Evolutionary conservation across 1,140 invertebrate genomes (phyloP), one percentile per base, ranked within the genome.

Genomic region (Dendrolimus kikuchii): DNA sequence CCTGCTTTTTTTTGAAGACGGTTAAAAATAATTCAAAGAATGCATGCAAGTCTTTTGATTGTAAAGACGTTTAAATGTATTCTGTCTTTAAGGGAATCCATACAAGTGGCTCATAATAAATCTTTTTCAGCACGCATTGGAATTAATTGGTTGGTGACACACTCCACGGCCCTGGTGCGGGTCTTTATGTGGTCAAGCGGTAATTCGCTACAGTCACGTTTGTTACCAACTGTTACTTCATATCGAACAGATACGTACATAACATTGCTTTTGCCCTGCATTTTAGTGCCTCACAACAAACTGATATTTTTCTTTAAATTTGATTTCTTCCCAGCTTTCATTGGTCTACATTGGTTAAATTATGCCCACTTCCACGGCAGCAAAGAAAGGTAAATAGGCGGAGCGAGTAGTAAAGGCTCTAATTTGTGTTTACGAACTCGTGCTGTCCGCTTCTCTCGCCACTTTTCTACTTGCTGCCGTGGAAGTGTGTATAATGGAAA

Each of bases 51-150:
- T 23, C 1, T 23, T 23, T 23, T 23, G 23, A 23, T 23, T 1
- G 3, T 1, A 23, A 23, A 23, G 3, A 3, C 23, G 23, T 23
- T 23, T 23, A 23, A 23, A 23, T 23, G 23, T 23, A 23, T 23
- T 23, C 23, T 23, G 1, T 23, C 23, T 23, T 23, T 23, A 23
- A 44, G 56, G 8, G 74, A 76, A 77, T 60, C 76, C 76, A 37
- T 43, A 68, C 58, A 77, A 78, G 72, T 74, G 67, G 56, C 58
- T 56, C 65, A 66, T 59, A 56, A 64, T 71, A 74, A 76, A 79
- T 77, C 74, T 74, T 61, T 76, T 71, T 64, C 58, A 76, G 68
- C 74, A 79, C 75, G 75, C 74, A 77, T 68, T 62, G 64, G 64
- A 71, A 64, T 73, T 77, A 72, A 79, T 73, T 59, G 72, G 53